Evolutionary conservation across 2,113 vertebrate species (phyloP).

Genomic region (Phainopepla nitens): DNA sequence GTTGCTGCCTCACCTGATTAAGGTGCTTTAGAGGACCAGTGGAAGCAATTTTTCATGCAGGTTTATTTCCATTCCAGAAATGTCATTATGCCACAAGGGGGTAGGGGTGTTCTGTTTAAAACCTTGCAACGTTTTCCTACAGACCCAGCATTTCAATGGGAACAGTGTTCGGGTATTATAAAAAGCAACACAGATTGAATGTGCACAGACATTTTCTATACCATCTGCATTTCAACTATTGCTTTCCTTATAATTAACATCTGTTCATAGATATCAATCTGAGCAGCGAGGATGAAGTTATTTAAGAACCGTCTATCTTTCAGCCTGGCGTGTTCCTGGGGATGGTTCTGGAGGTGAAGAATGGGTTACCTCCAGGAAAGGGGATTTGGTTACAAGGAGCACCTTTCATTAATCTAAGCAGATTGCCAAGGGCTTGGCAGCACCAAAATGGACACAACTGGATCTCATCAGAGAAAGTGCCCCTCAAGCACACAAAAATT

Average conservation of each 20-base stretch:
- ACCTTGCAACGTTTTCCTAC: neutral
- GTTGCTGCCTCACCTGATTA: neutral
- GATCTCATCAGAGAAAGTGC: constrained; percentile 68
- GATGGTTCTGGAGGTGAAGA: constrained; percentile 49
- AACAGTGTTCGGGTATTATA: neutral
- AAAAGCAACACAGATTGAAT: constrained; percentile 36
- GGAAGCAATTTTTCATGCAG: neutral
- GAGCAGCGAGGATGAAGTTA: constrained; percentile 18
- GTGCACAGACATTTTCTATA: constrained; percentile 45
- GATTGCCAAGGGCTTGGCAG: constrained; percentile 64
- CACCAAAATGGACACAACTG: constrained; percentile 66
- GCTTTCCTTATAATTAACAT: constrained; percentile 69
- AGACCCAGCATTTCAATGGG: neutral
- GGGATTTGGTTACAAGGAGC: constrained; percentile 72
- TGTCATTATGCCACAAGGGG: constrained; percentile 74
- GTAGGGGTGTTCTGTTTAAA: constrained; percentile 73
- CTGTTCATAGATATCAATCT: constrained; percentile 61
- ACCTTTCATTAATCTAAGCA: constrained; percentile 73
- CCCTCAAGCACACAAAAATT: constrained; percentile 24
- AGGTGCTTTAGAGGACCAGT: neutral
- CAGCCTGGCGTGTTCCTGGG: constrained; percentile 13
- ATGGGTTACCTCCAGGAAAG: constrained; percentile 50
- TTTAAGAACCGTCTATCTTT: constrained; percentile 48
- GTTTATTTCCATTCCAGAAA: constrained; percentile 53
- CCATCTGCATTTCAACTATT: constrained; percentile 51